These are phyloP conservation scores for Musca domestica DNA, from an alignment of 1,140 invertebrate genomes.

Conservation along the genomic window DNA sequence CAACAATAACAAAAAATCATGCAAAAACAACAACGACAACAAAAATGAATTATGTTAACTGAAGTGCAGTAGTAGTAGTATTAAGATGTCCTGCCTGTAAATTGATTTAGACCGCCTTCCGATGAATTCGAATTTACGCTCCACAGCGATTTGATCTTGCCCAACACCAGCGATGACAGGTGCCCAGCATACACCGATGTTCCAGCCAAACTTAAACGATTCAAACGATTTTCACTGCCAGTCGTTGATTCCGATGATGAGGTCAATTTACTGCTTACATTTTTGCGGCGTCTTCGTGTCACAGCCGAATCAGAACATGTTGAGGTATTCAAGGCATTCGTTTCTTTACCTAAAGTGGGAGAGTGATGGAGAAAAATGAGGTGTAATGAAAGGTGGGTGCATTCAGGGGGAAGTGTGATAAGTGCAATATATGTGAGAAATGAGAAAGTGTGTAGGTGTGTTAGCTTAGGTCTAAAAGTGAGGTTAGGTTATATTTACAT, in stretches of 20 bases:
- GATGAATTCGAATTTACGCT: conserved; percentile 68
- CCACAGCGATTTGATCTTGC: conserved; percentile 84
- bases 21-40: not conserved
- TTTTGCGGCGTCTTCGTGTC: conserved; percentile 45
- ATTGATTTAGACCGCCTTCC: conserved; percentile 73
- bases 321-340: conserved; percentile 48
- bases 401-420: not conserved
- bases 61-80: not conserved
- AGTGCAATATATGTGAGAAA: not conserved
- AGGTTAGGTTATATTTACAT: too few species aligned
- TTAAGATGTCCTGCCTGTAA: conserved; percentile 55
- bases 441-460: too few species aligned
- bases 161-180: conserved; percentile 75
- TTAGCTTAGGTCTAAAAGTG: too few species aligned
- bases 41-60: not conserved
- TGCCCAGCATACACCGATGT: conserved; percentile 60
- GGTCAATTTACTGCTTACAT: conserved; percentile 42
- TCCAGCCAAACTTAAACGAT: conserved; percentile 48
- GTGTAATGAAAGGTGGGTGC: not conserved
- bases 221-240: conserved; percentile 46
- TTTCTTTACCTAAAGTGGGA: conserved; percentile 37
- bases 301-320: conserved; percentile 52
- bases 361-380: not conserved
- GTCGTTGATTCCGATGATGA: conserved; percentile 40
- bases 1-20: too few species aligned